Base-by-base conservation (phyloP, 2,113 vertebrate species). In the Chrysochloris asiatica region DNA sequence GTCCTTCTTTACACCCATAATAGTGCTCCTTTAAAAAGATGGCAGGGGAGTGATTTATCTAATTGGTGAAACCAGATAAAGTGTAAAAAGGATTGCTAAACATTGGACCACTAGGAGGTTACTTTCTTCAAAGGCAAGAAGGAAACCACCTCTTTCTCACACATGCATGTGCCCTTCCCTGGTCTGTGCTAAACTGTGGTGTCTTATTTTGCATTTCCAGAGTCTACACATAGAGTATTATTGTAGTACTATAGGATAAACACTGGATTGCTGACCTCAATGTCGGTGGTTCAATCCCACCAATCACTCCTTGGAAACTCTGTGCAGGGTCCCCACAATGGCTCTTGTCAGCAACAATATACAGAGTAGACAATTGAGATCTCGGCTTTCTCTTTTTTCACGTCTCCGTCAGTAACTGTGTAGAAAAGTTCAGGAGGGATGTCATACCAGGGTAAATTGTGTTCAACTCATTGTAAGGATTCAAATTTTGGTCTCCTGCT, bases 121-220 rank as follows among this genome's bases (percentile, higher is more conserved):
- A 48, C 47, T 90, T 93, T 41, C n/a, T 86, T 88, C 38, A 54
- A 72, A 84, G 83, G 36, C n/a, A 83, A 65, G 33, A 67, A n/a
- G 9, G 54, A 76, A 63, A 71, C 12, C 9, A 2, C 56, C 26
- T 65, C 24, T 76, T 17, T 59, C 33, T 78, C 67, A 33, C 16
- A 67, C 33, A 19, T 67, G 63, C 3, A 22, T n/a, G 14, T 71
- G 59, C 63, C 13, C 47, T 71, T 79, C 84, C 79, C 50, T 76
- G 36, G 2, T 73, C 38, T 59, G 14, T n/a, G 14, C 33, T 65
- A n/a, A 65, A 65, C 61, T 65, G n/a, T n/a, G n/a, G n/a, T n/a
- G n/a, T n/a, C n/a, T n/a, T n/a, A n/a, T n/a, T n/a, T n/a, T n/a
- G n/a, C n/a, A n/a, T n/a, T n/a, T n/a, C n/a, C n/a, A n/a, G n/a